phyloP scores from a whole-genome alignment of 2,113 vertebrate species.

The Shinisaurus crocodilurus region DNA sequence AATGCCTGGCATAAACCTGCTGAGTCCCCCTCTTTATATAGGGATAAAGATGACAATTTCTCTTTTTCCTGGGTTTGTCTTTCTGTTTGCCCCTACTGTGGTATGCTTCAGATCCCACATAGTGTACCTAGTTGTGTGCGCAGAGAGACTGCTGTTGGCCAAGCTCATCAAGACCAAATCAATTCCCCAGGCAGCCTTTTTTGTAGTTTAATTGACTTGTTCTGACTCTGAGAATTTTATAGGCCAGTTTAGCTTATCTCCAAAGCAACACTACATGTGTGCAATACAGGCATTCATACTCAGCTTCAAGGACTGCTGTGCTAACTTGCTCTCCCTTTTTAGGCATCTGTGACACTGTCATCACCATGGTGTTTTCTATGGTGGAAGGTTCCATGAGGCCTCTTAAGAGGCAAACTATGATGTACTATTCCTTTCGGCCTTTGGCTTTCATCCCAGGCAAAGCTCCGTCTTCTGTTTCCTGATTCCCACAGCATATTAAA shows the following conservation, averaged over 20 bases:
- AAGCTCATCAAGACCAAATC: constrained; percentile 31
- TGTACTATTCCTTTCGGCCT: not conserved
- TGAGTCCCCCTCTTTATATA: constrained; percentile 11
- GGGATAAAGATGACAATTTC: constrained; percentile 10
- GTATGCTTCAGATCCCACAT: not conserved
- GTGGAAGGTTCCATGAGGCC: not conserved
- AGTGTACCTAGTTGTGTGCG: constrained; percentile 6
- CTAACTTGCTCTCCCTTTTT: constrained; percentile 49
- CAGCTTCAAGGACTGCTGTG: constrained; percentile 43
- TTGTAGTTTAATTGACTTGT: constrained; percentile 40
- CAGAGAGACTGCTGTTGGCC: constrained; percentile 16
- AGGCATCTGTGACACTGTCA: constrained; percentile 47
- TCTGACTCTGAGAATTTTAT: constrained; percentile 42
- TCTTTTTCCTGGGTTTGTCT: constrained; percentile 42
- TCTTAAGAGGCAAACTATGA: not conserved
- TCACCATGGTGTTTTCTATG: constrained; percentile 37
- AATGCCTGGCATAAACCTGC: not conserved
- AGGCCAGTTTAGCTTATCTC: constrained; percentile 47
- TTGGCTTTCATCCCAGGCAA: not conserved
- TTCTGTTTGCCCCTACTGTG: constrained; percentile 32
- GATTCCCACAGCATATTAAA: constrained; percentile 5
- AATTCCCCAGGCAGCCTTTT: not conserved
- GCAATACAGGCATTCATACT: constrained; percentile 43
- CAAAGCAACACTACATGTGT: constrained; percentile 22
- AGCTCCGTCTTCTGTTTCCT: not conserved